Base-by-base conservation (phyloP, 2,113 vertebrate genomes). In the Parus major region DNA sequence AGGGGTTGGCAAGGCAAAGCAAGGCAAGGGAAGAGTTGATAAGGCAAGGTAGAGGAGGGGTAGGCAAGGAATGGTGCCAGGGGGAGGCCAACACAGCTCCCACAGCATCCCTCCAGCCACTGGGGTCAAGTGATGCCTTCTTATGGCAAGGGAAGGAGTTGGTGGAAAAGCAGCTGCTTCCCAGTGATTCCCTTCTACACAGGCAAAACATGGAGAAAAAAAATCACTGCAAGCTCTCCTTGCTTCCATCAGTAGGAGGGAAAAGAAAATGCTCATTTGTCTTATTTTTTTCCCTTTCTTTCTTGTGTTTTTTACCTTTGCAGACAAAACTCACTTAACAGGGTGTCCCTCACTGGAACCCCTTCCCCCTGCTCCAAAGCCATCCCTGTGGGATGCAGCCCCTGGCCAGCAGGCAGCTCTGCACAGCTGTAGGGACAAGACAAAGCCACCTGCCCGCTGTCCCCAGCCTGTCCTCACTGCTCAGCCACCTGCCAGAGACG, bases 381-480 rank as follows among this genome's bases (percentile, higher is more conserved):
- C 12, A 0, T 15, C 47, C 41, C 36, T 20, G 36, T 6, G 25
- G 16, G 36, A 44, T 55, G 24, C 0, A 2, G 53, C 0, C 0
- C 0, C 0, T 46, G 57, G 35, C 42, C 1, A 2, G 23, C 25
- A 29, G 8, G 1, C 1, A 1, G 53, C 46, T 75, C 39, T 50
- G 46, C 53, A 68, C 22, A n/a, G 70, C 31, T 59, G 25, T 4
- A 13, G 57, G n/a, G 61, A 20, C 23, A 23, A 23, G 41, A 4
- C 27, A 80, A 65, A 91, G 36, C 66, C 76, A 72, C 19, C 5
- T 87, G 23, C 10, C 22, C 7, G 0, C 7, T 2, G 4, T 70
- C 47, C 42, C 61, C 80, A 63, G 65, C n/a, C 75, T 5, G 1
- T 70, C 52, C 59, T 76, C 1, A 0, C 71, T 24, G 16, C 83